Conservation (phyloP, 2,797 vertebrate species). For the Coregonus ussuriensis region DNA sequence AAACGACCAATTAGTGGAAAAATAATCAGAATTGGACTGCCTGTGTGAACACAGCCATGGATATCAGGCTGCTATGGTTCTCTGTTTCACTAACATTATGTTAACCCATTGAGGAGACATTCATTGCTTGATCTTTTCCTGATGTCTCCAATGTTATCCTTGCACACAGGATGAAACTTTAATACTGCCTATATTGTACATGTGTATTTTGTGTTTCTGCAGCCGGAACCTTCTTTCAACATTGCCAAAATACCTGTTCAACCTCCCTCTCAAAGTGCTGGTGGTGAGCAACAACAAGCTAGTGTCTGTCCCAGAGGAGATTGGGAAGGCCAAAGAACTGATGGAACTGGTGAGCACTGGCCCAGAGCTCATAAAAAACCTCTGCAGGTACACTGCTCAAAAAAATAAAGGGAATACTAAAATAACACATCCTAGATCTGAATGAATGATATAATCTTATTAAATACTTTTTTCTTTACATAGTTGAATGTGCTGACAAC, state of each 20-base stretch:
- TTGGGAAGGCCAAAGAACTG: constrained; percentile 91
- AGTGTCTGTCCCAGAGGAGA: constrained; percentile 93
- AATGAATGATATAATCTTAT: no score
- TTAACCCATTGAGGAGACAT: no score
- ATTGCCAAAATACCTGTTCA: constrained; percentile 95
- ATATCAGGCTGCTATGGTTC: no score
- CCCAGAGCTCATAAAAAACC: neutral
- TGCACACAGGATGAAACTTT: constrained; percentile 1
- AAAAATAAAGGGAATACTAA: no score
- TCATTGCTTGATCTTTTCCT: constrained; percentile 9
- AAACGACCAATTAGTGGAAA: no score
- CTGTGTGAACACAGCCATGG: no score
- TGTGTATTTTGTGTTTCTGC: constrained; percentile 58
- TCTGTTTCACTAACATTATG: no score
- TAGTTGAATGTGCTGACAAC: no score
- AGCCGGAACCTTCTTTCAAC: constrained; percentile 96
- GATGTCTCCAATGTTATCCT: neutral
- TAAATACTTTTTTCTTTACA: no score
- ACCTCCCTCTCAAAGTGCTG: constrained; percentile 95
- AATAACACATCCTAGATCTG: no score
- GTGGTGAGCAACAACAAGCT: constrained; percentile 98
- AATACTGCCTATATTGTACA: constrained; percentile 14
- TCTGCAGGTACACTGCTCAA: neutral
- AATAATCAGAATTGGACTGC: no score
- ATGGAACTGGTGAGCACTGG: constrained; percentile 90